A percentile compares a stretch with the other conserved stretches of the same genome.
Evolutionary conservation across 2,113 vertebrate genomes (phyloP).

Genomic region (Phalacrocorax aristotelis): DNA sequence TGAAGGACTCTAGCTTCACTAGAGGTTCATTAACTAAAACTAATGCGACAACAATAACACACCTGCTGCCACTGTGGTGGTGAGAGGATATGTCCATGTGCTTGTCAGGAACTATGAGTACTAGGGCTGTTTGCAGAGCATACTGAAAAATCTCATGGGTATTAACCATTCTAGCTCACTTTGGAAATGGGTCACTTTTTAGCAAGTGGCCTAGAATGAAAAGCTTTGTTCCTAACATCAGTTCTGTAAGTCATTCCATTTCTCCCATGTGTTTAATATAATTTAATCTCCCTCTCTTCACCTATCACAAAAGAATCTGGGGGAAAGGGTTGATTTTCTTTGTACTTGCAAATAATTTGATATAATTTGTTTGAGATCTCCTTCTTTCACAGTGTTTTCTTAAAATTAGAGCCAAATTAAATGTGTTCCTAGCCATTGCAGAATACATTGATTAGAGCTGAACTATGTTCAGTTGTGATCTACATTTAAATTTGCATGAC

Average conservation of each 20-base stretch:
- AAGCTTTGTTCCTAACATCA: neutral
- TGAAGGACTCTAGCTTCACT: neutral
- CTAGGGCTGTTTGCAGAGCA: neutral
- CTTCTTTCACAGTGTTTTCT: neutral
- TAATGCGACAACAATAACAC: neutral
- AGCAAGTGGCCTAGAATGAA: neutral
- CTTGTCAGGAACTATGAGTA: neutral
- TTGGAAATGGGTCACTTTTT: neutral
- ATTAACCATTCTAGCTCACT: neutral
- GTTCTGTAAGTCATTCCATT: constrained; percentile 14
- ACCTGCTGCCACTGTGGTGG: neutral
- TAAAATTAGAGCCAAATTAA: constrained; percentile 52
- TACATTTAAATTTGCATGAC: constrained; percentile 20
- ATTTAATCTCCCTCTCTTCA: constrained; percentile 15
- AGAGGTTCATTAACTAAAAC: neutral
- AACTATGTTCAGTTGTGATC: constrained; percentile 15
- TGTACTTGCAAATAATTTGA: neutral
- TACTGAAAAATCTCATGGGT: neutral
- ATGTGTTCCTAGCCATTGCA: constrained; percentile 2
- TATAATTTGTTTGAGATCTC: neutral
- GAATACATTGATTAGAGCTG: constrained; percentile 27
- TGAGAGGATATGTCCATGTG: neutral
- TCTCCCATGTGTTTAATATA: neutral
- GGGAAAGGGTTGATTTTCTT: neutral
- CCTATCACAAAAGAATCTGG: neutral